Evolutionary conservation across 1,140 invertebrate genomes (phyloP), one percentile per base, ranked within the genome.

Genomic region (Drosophila parvula): DNA sequence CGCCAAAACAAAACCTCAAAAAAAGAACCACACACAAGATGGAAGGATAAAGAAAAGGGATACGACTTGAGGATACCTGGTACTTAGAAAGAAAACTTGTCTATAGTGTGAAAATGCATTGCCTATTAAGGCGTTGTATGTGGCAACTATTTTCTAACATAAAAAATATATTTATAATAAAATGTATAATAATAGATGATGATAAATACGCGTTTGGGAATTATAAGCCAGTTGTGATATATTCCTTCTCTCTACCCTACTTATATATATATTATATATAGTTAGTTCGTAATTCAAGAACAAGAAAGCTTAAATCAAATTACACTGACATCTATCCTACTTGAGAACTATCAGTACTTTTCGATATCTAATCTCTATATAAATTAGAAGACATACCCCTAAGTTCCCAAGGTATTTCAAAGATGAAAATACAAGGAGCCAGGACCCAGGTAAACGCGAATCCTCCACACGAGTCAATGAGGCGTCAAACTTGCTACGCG

Each of bases 401-500:
- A 0, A 12, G 4, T 27, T 47, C 34, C 18, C 50, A 10, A 10
- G 5, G 30, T n/a, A 18, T 36, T 50, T 43, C 9, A 28, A 57
- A 55, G 12, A 70, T 18, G 14, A 28, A 71, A 48, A 70, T 59
- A 47, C 28, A 58, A 53, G 38, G 34, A 57, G 38, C 27, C 41
- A 53, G 58, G 27, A 28, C 22, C 79, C 41, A 38, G 51, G 67
- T 64, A 78, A 55, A 36, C 71, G 81, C 50, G 71, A 80, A 80
- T 78, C 77, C 62, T 67, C 45, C 73, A 73, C 84, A 78, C 80
- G 70, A 89, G 74, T 89, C 84, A 89, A 89, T 89, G 84, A 89
- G 84, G 84, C 84, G 84, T 89, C 84, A 89, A 89, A 89, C 74
- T 84, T 83, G 84, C 84, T 80, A 74, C 69, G 84, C 83, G 83